These are phyloP conservation scores for Brenthis daphne DNA, from an alignment of 2,888 invertebrate genomes.

Conservation along the genomic window DNA sequence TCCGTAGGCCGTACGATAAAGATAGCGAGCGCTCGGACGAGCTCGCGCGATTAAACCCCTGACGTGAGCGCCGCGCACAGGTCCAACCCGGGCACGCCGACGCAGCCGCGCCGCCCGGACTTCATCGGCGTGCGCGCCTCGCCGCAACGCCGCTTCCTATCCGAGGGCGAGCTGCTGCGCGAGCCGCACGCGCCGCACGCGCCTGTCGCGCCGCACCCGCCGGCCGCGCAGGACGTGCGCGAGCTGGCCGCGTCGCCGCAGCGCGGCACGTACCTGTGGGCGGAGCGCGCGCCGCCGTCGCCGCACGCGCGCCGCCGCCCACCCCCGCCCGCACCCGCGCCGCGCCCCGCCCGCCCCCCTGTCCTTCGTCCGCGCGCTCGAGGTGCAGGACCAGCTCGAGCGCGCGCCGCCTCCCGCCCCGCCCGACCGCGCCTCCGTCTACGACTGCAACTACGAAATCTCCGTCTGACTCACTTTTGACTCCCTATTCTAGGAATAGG, in stretches of 20 bases:
- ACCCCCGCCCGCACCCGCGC: constrained; percentile 80
- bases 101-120: constrained; percentile 93
- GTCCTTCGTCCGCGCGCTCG: constrained; percentile 93
- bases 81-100: constrained; percentile 96
- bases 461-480: constrained; percentile 86
- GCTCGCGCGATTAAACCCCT: constrained; percentile 81
- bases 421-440: constrained; percentile 93
- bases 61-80: constrained; percentile 84
- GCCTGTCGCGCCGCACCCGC: constrained; percentile 83
- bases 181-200: constrained; percentile 84
- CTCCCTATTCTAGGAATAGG: constrained; percentile 42
- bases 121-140: constrained; percentile 90
- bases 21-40: constrained; percentile 80
- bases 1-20: constrained; percentile 82
- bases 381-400: constrained; percentile 95
- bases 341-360: constrained; percentile 87
- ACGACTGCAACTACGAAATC: constrained; percentile 97
- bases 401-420: constrained; percentile 86
- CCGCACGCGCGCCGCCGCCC: constrained; percentile 58
- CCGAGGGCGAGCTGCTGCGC: constrained; percentile 90
- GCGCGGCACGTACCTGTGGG: constrained; percentile 80
- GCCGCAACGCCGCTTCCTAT: constrained; percentile 90
- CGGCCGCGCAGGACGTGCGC: constrained; percentile 87
- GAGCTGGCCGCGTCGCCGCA: constrained; percentile 94
- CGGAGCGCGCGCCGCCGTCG: constrained; percentile 73